Base-by-base conservation (phyloP, 2,888 invertebrate species). In the Mylabris sibirica region DNA sequence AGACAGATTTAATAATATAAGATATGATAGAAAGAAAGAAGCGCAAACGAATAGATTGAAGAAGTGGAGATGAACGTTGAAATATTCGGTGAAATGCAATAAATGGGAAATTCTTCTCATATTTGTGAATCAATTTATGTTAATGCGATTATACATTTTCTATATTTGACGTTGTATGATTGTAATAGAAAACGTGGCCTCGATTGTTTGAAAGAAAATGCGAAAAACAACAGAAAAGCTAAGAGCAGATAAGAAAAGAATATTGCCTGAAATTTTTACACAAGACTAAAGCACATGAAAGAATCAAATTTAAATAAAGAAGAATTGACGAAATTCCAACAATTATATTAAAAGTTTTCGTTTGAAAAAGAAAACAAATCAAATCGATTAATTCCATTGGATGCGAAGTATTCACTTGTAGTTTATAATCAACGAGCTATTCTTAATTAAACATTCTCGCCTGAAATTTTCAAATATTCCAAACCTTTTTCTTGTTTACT, bases 111-210 rank as follows among this genome's bases (percentile, higher is more conserved):
- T 74, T 76, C 61, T 74, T 74, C 76, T 77, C 75, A 76, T 76
- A 77, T 74, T 77, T 69, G 69, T 59, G 67, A 76, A 76, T 77
- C 76, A 76, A 77, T 77, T 76, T 75, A 77, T 75, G 76, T 73
- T 77, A 77, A 77, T 77, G 72, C 77, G 74, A 77, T 77, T 76
- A 76, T 76, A 75, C 70, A 72, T 74, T 64, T 71, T 72, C 71
- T 71, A 72, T 72, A 73, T 72, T 69, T 38, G 41, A 38, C 12
- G 62, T 17, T 35, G 62, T 41, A 24, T 20, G 22, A 8, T 44
- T n/a, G 44, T 44, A 17, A 20, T 22, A 34, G 26, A 38, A 41
- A 38, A 44, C 14, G 22, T 11, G 6, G 26, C 30, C n/a, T n/a
- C n/a, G 24, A 12, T 38, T 3, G 30, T 62, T 20, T 22, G 12